These are phyloP conservation scores for Limanda limanda DNA, from an alignment of 2,113 vertebrate species.

Conservation along the genomic window DNA sequence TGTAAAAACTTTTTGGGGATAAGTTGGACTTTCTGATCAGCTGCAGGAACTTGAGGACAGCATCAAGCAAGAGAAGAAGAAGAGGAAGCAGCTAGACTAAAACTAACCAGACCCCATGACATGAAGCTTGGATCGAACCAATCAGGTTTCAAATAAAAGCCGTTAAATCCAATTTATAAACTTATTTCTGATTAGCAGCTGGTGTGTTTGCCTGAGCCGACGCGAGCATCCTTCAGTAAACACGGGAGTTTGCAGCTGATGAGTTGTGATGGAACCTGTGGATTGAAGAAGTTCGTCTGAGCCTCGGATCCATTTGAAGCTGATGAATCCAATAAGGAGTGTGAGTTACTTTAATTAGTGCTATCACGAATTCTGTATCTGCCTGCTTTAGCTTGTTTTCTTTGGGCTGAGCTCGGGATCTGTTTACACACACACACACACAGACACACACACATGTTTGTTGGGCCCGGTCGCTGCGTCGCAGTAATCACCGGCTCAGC, in stretches of 20 bases:
- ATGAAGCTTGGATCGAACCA: too few relatives aligned
- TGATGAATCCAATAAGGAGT: constrained; percentile 68
- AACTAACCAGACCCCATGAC: too few relatives aligned
- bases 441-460: constrained; percentile 49
- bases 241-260: constrained; percentile 46
- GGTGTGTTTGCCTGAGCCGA: constrained; percentile 9
- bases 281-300: constrained; percentile 36
- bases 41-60: too few relatives aligned
- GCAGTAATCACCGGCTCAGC: constrained; percentile 86
- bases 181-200: too few relatives aligned
- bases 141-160: too few relatives aligned
- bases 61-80: too few relatives aligned
- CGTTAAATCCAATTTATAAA: too few relatives aligned
- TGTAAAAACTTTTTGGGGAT: too few relatives aligned
- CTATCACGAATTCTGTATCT: constrained; percentile 56
- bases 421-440: constrained; percentile 58
- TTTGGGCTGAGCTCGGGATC: constrained; percentile 52
- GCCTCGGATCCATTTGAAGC: constrained; percentile 55
- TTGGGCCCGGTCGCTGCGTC: constrained; percentile 60
- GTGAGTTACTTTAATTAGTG: constrained; percentile 77
- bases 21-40: too few relatives aligned
- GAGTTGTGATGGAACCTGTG: constrained; percentile 53
- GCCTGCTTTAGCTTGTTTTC: constrained; percentile 54
- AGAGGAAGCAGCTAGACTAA: too few relatives aligned
- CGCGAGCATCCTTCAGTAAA: constrained; percentile 48